phyloP scores from a whole-genome alignment of 2,113 vertebrate genomes.

The Python bivittatus region DNA sequence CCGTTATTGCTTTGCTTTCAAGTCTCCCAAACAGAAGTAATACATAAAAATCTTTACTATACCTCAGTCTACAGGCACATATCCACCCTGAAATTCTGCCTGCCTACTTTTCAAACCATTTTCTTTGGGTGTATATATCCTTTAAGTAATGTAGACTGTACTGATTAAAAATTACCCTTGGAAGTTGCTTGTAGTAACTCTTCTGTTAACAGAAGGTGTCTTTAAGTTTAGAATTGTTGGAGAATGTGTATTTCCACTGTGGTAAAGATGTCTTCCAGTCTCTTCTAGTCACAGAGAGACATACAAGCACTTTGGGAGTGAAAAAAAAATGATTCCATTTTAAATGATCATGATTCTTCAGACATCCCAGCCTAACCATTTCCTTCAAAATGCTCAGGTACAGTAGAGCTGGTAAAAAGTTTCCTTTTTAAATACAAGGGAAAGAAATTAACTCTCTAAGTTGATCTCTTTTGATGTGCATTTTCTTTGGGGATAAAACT shows the following conservation, averaged over 20 bases:
- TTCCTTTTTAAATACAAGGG: background rate
- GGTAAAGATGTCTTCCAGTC: conserved; percentile 47
- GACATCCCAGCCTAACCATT: background rate
- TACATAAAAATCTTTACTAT: background rate
- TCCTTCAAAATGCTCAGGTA: conserved; percentile 11
- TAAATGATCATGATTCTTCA: background rate
- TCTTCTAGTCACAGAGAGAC: background rate
- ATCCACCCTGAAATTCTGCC: background rate
- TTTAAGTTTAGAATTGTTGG: background rate
- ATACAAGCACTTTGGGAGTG: background rate
- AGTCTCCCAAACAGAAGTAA: background rate
- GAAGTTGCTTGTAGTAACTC: background rate
- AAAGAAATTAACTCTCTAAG: background rate
- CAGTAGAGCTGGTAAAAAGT: background rate
- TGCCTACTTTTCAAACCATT: background rate
- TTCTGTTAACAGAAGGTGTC: background rate
- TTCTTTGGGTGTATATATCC: background rate
- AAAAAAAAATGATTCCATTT: background rate
- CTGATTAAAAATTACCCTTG: background rate
- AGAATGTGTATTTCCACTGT: background rate
- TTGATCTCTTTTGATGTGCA: background rate
- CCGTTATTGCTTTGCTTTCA: background rate
- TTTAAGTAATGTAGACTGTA: background rate
- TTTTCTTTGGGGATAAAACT: background rate
- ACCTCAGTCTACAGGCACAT: background rate